Evolutionary conservation across 2,113 vertebrate genomes (phyloP).

Genomic region (Cinclus cinclus): DNA sequence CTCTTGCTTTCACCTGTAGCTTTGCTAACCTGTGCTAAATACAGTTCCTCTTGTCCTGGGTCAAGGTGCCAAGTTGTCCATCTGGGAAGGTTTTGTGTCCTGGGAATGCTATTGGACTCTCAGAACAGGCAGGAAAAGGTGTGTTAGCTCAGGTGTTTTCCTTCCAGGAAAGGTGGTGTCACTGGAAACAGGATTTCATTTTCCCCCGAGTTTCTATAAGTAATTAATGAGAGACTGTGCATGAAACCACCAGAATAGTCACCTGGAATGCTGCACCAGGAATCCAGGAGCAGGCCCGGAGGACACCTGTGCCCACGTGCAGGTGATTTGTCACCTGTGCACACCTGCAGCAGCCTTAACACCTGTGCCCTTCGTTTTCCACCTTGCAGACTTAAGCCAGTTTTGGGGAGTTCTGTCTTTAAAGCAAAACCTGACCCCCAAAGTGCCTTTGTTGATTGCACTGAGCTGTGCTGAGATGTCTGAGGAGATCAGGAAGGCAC

Average conservation of each 20-base stretch:
- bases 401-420: neutral
- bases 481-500: neutral
- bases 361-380: no score
- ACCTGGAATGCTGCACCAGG: neutral
- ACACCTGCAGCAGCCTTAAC: neutral
- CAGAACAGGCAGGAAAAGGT: neutral
- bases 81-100: neutral
- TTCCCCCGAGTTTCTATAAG: rapidly evolving
- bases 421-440: neutral
- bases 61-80: neutral
- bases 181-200: neutral
- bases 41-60: neutral
- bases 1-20: neutral
- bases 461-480: neutral
- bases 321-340: neutral
- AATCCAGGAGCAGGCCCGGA: neutral
- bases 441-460: neutral
- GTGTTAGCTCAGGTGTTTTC: neutral
- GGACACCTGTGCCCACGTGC: neutral
- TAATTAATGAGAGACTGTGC: neutral
- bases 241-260: rapidly evolving
- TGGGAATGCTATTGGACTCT: neutral
- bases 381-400: rapidly evolving
- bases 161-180: neutral
- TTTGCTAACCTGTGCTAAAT: neutral